Percentiles rank a stretch among this genome's conserved stretches.
These are phyloP conservation scores for Stomorhina lunata DNA, from an alignment of 2,888 invertebrate genomes.

Conservation along the genomic window DNA sequence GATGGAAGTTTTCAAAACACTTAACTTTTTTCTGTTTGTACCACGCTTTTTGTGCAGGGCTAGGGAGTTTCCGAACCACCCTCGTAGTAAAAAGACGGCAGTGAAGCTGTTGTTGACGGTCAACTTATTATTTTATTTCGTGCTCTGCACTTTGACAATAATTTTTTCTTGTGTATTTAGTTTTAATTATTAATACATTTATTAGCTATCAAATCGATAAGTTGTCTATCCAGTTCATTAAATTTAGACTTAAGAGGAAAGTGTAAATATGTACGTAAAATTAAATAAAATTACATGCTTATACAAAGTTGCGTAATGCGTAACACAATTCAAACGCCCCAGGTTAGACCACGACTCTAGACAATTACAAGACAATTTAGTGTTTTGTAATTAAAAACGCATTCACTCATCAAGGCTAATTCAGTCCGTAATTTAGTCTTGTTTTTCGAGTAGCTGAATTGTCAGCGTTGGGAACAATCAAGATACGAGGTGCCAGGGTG, in stretches of 20 bases:
- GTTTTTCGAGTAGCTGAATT: not conserved
- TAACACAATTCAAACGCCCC: constrained; percentile 29
- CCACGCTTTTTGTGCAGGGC: too few relatives aligned
- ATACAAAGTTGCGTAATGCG: constrained; percentile 28
- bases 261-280: not conserved
- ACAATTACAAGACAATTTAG: constrained; percentile 43
- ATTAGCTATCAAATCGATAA: too few relatives aligned
- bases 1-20: too few relatives aligned
- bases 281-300: constrained; percentile 47
- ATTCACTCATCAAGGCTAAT: constrained; percentile 40
- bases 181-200: not conserved
- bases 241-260: constrained; percentile 9
- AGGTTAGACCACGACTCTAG: constrained; percentile 42
- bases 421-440: not conserved
- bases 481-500: constrained; percentile 48
- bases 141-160: too few relatives aligned
- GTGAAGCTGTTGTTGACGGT: too few relatives aligned
- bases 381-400: constrained; percentile 65
- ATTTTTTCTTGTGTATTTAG: not conserved
- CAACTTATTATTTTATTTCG: too few relatives aligned
- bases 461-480: constrained; percentile 31
- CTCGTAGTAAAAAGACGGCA: too few relatives aligned
- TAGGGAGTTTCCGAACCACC: too few relatives aligned
- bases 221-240: constrained; percentile 45
- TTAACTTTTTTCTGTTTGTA: too few relatives aligned